Conservation (phyloP, 2,113 vertebrate species). For the Butorides virescens region DNA sequence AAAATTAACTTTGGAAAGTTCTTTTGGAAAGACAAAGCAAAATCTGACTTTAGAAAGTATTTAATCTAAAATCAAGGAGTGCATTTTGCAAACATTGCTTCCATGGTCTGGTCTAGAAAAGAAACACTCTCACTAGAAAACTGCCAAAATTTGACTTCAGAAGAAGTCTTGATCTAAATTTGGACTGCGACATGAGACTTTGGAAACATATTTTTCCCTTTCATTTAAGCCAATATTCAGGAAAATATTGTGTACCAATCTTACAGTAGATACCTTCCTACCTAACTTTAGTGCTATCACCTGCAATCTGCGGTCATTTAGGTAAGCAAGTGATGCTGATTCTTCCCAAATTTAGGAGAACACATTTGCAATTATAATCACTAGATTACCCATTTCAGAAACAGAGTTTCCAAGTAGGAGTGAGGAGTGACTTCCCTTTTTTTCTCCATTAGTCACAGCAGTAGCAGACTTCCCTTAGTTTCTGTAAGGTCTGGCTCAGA, state of each 20-base stretch:
- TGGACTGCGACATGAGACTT: not conserved
- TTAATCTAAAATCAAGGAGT: not conserved
- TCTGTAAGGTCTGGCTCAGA: not conserved
- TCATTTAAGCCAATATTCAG: not conserved
- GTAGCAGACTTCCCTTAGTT: not conserved
- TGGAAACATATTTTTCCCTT: not conserved
- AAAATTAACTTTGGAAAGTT: not conserved
- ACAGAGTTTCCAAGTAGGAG: not conserved
- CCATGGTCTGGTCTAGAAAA: not conserved
- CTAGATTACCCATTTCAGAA: not conserved
- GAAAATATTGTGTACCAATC: not conserved
- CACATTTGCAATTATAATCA: not conserved
- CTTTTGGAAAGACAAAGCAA: not conserved
- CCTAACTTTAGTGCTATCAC: not conserved
- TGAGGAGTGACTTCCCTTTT: not conserved
- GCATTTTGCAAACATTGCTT: not conserved
- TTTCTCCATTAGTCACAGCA: not conserved
- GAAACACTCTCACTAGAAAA: not conserved
- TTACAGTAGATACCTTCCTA: not conserved
- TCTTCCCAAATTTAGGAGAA: not conserved
- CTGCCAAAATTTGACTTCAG: not conserved
- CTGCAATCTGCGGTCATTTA: not conserved
- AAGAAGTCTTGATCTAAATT: not conserved
- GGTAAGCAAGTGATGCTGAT: not conserved
- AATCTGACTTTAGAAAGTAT: not conserved